Base-by-base conservation (phyloP, 2,113 vertebrate genomes). In the Pionites leucogaster region DNA sequence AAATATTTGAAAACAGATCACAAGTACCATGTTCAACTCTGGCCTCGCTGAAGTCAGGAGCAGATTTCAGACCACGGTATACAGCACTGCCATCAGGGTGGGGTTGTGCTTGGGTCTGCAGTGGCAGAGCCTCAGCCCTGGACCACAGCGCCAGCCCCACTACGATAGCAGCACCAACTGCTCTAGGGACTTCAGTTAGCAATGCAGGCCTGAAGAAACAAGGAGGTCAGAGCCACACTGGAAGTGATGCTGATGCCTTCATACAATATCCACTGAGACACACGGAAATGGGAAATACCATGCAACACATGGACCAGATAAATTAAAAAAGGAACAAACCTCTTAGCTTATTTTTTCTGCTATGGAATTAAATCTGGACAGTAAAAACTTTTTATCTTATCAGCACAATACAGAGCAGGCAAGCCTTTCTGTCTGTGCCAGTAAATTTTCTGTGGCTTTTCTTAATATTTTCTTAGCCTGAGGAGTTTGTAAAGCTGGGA, bases 1-100 rank as follows among this genome's bases (percentile, higher is more conserved):
- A 95, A 94, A 72, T 80, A 76, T 90, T 88, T 89, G 87, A 79
- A 94, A 92, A 94, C 47, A 72, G 82, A 90, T 72, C 79, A 89
- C 75, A 53, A 16, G 53, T 72, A 69, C 90, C 68, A 39, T 6
- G 71, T 68, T 86, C 75, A 63, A 2, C 64, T 49, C 28, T 0
- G 39, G 67, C 49, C 62, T 46, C 10, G 1, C 55, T 42, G 47
- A 93, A 78, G 47, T 59, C 55, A 50, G 37, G 71, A 92, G 77
- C 59, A 70, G 59, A 80, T 53, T 69, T 70, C 53, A 35, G 39
- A 33, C 11, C 1, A 8, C 57, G 55, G 50, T 8, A 29, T 5
- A 41, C 0, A 0, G 78, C 72, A 19, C 49, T 2, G 2, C 57
- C 0, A 2, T 35, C 49, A 39, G 42, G 35, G 60, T 50, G 60